Percentiles rank a stretch among this genome's conserved stretches.
These are phyloP conservation scores for Gopherus evgoodei DNA, from an alignment of 2,113 vertebrate genomes.

Conservation along the genomic window DNA sequence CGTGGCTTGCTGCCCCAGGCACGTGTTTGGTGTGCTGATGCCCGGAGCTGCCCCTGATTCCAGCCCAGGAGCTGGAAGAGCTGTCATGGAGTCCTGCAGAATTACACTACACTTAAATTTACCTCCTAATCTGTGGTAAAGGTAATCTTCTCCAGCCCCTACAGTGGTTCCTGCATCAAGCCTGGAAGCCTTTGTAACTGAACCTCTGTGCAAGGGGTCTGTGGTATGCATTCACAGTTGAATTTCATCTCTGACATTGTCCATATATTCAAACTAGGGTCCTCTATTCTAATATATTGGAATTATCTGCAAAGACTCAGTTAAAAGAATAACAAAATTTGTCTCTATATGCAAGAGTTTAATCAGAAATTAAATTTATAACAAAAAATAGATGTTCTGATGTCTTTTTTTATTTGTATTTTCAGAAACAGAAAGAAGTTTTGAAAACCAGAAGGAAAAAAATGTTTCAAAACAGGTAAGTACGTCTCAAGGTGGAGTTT, in stretches of 20 bases:
- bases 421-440: conserved; percentile 29
- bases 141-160: background rate
- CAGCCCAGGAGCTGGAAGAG: background rate
- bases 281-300: conserved; percentile 30
- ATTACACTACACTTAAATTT: background rate
- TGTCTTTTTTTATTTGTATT: conserved; percentile 1
- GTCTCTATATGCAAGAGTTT: background rate
- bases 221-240: background rate
- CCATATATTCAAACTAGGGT: conserved; percentile 24
- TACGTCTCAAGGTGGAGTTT: conserved; percentile 4
- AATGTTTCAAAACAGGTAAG: conserved; percentile 52
- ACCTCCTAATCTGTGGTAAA: too few relatives aligned
- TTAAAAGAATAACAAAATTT: conserved; percentile 18
- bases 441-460: background rate
- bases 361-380: conserved; percentile 20
- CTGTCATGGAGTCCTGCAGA: background rate
- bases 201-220: background rate
- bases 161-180: background rate
- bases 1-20: too few relatives aligned
- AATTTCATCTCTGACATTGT: conserved; percentile 20
- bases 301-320: background rate
- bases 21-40: too few relatives aligned
- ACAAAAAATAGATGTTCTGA: background rate
- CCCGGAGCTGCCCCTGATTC: background rate
- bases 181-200: conserved; percentile 25